phyloP scores from a whole-genome alignment of 2,113 vertebrate genomes.

The Ctenodactylus gundi region DNA sequence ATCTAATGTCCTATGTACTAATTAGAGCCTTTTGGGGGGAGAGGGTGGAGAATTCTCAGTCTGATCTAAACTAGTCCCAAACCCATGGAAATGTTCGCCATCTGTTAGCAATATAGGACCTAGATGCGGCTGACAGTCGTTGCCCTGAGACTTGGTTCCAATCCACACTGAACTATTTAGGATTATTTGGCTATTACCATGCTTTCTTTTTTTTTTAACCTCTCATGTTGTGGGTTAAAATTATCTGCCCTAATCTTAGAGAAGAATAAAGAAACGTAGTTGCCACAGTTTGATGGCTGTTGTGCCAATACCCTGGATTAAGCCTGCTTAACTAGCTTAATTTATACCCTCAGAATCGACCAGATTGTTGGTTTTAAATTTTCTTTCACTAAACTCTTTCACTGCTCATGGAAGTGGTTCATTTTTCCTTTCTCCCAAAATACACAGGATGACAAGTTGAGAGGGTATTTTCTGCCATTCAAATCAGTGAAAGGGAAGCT shows the following conservation, averaged over 20 bases:
- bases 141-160: slow-evolving; percentile 52
- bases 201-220: slow-evolving; percentile 21
- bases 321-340: slow-evolving; percentile 75
- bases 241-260: slow-evolving; percentile 45
- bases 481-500: slow-evolving; percentile 74
- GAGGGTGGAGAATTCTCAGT: slow-evolving; percentile 61
- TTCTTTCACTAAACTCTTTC: slow-evolving; percentile 74
- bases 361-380: slow-evolving; percentile 79
- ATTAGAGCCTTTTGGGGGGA: slow-evolving; percentile 64
- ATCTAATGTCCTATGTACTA: slow-evolving; percentile 73
- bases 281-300: slow-evolving; percentile 55
- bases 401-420: slow-evolving; percentile 76
- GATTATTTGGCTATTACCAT: slow-evolving; percentile 61
- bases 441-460: slow-evolving; percentile 77
- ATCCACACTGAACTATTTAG: slow-evolving; percentile 64
- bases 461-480: slow-evolving; percentile 79
- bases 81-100: slow-evolving; percentile 70
- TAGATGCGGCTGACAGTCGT: slow-evolving; percentile 53
- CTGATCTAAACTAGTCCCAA: slow-evolving; percentile 73
- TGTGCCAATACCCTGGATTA: slow-evolving; percentile 73
- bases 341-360: slow-evolving; percentile 76
- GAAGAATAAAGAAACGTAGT: slow-evolving; percentile 60
- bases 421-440: slow-evolving; percentile 78
- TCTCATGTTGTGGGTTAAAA: slow-evolving; percentile 55
- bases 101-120: slow-evolving; percentile 74